Evolutionary conservation across 2,888 invertebrate genomes (phyloP).

Genomic region (Drosophila fulvimacula): DNA sequence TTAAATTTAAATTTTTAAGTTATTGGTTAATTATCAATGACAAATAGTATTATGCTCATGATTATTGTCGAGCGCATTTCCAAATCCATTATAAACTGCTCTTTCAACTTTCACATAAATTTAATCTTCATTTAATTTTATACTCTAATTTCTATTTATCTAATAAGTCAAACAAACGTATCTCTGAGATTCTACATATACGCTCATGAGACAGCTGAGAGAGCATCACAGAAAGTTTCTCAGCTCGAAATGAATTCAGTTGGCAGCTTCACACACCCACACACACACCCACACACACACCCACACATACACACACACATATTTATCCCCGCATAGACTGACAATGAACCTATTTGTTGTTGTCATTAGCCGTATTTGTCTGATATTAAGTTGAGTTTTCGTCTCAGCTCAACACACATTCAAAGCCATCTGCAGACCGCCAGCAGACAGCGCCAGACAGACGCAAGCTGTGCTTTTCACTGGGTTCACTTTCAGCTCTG

Average conservation of each 20-base stretch:
- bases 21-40: too few relatives aligned
- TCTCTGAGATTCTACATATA: not conserved
- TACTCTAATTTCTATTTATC: not conserved
- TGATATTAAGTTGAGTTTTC: constrained; percentile 77
- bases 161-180: not conserved
- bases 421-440: constrained; percentile 20
- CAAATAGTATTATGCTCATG: too few relatives aligned
- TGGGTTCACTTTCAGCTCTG: constrained; percentile 44
- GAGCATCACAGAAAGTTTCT: constrained; percentile 44
- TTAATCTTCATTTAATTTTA: not conserved
- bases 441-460: constrained; percentile 23
- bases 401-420: constrained; percentile 48
- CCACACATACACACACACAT: constrained; percentile 7
- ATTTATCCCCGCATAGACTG: not conserved
- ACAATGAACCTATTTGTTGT: constrained; percentile 67
- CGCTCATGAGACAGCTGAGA: not conserved
- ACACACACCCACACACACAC: constrained; percentile 7
- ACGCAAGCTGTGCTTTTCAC: constrained; percentile 22
- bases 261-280: constrained; percentile 10
- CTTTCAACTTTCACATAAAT: too few relatives aligned
- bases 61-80: too few relatives aligned
- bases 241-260: constrained; percentile 38
- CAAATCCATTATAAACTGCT: not conserved
- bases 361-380: constrained; percentile 77
- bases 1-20: too few relatives aligned